Evolutionary conservation across 2,113 vertebrate genomes (phyloP), one percentile per base, ranked within the genome.

Genomic region (Raja brachyura): DNA sequence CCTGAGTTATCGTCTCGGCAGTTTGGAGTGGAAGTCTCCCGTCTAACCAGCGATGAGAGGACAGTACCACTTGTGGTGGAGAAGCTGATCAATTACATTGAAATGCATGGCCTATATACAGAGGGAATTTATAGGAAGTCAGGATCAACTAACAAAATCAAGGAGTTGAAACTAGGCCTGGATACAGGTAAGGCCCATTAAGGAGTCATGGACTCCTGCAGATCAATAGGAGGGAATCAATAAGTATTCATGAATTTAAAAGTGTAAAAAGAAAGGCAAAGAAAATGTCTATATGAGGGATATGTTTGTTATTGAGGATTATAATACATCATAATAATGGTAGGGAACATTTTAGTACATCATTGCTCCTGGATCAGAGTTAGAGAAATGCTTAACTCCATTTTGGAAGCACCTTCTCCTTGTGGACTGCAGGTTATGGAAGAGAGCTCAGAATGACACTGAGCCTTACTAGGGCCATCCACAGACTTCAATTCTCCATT

Each of bases 121-220:
- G 99, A 99, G 93, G 99, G 99, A 93, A 99, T 99, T 95, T 99
- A 99, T 95, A 96, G 99, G 63, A 99, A 99, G 93, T 98, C 99
- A 0, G 99, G 99, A 0, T 99, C 98, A 93, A 97, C 97, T 94
- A 99, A 99, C 96, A 99, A 99, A 95, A 98, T 99, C 86, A 99
- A 98, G 94, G 98, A 99, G 93, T 97, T 99, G 74, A 97, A 98
- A 81, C 98, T 97, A 93, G 97, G 97, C 83, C 97, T 99, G 0
- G 98, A 99, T 93, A 98, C 97, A 94, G 99, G 99, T 98, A 93
- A 95, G 93, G 63, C 28, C 25, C 0, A 25, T 14, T 22, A 48
- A 48, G 39, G 39, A 48, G 39, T 48, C 39, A 48, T 48, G 39
- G 39, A 48, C 39, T 48, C 39, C 39, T 48, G 39, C 39, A 48